Base-by-base conservation (phyloP, 2,888 invertebrate genomes). In the Pimpla rufipes region DNA sequence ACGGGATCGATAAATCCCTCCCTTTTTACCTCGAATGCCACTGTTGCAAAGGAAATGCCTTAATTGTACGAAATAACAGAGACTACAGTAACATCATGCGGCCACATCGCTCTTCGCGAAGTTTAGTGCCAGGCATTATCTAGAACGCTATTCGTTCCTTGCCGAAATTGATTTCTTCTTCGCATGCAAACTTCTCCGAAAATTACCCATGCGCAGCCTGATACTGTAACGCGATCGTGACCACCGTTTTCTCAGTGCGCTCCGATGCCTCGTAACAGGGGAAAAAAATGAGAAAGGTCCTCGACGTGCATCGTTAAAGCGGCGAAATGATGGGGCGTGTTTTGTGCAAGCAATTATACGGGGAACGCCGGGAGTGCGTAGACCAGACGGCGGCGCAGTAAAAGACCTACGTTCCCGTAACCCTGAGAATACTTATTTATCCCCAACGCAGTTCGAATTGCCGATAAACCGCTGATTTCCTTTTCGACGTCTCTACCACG, bases 121-220 rank as follows among this genome's bases (percentile, higher is more conserved):
- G n/a, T 21, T 73, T n/a, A 59, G 59, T 45, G 35, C 50, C 29
- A 40, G 52, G 11, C 50, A 29, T 66, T 62, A 64, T 74, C 62
- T 64, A 21, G n/a, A 68, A 50, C 8, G 47, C 50, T 11, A 55
- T 75, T 75, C 64, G n/a, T n/a, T 75, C 42, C 11, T 55, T 8
- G 55, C 16, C 52, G 35, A 52, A 67, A 76, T 76, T 66, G 55
- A 76, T 74, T 76, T 55, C 21, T 6, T 52, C 29, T 67, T 67
- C 18, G 55, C 79, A 50, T 73, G 79, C 79, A 13, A 76, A 80
- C 40, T 40, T 21, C 35, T 59, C 37, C 57, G 40, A 42, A 66
- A 37, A 40, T 55, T 67, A 75, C 13, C 57, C 67, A 50, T 67
- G 42, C 57, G 13, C 16, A 3, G n/a, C 7, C 21, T 21, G 21